Evolutionary conservation across 2,113 vertebrate species (phyloP).

Genomic region (Pogonocichla stellata): DNA sequence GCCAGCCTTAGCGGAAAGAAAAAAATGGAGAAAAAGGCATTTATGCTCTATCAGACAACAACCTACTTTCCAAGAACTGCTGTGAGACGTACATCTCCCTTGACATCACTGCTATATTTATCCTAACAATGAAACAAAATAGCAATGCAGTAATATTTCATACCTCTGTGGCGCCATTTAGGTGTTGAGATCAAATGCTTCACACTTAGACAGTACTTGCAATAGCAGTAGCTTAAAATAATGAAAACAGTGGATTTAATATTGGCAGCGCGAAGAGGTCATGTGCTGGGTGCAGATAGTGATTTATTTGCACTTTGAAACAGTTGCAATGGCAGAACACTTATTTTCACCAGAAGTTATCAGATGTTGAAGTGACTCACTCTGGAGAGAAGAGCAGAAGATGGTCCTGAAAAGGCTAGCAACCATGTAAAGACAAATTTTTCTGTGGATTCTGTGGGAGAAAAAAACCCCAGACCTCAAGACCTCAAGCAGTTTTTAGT

Average conservation of each 20-base stretch:
- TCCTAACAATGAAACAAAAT: background rate
- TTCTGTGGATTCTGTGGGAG: background rate
- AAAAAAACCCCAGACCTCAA: fast-evolving
- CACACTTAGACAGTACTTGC: background rate
- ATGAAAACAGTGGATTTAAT: background rate
- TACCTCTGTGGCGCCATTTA: background rate
- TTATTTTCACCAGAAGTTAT: background rate
- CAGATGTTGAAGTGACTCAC: background rate
- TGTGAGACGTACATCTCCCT: background rate
- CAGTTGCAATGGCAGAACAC: background rate
- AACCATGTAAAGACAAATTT: background rate
- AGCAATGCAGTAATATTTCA: background rate
- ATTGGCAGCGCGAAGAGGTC: background rate
- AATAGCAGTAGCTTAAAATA: background rate
- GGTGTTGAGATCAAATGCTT: background rate
- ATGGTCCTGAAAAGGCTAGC: background rate
- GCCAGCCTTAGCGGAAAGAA: background rate
- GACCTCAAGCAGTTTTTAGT: background rate
- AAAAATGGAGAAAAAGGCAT: background rate
- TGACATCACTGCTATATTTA: background rate
- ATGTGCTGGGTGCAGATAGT: background rate
- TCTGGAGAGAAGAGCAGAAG: background rate
- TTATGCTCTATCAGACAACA: background rate
- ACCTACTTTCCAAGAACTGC: background rate
- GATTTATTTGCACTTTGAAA: background rate